Conservation (phyloP, 2,888 invertebrate species). For the Eilema depressum region DNA sequence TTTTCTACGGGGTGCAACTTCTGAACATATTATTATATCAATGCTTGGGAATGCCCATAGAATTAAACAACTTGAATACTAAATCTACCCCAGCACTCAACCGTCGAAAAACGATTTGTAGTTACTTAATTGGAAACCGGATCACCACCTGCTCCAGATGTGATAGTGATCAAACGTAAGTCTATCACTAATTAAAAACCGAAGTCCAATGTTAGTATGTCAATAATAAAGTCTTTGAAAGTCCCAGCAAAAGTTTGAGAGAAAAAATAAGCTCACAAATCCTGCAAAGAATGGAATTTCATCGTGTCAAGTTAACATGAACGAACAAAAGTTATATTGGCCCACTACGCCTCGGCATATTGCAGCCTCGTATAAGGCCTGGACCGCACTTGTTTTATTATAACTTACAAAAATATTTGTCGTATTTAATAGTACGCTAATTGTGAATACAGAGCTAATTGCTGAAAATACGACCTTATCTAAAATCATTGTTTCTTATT, state of each 20-base stretch:
- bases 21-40: too few relatives aligned
- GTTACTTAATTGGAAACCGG: too few relatives aligned
- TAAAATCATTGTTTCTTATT: background rate
- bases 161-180: too few relatives aligned
- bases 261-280: background rate
- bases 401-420: background rate
- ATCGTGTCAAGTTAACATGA: background rate
- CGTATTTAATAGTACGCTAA: too few relatives aligned
- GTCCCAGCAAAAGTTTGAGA: background rate
- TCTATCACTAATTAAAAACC: too few relatives aligned
- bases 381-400: background rate
- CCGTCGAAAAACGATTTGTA: too few relatives aligned
- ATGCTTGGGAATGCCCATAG: too few relatives aligned
- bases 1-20: too few relatives aligned
- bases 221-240: background rate
- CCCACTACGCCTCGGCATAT: background rate
- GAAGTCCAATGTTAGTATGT: background rate
- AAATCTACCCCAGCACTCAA: too few relatives aligned
- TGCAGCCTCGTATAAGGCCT: background rate
- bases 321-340: background rate
- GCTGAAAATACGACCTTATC: background rate
- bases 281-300: background rate
- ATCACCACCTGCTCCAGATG: too few relatives aligned
- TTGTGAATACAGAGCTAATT: too few relatives aligned
- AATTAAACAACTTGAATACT: too few relatives aligned